A percentile compares a stretch with the other conserved stretches of the same genome.
phyloP scores from a whole-genome alignment of 2,888 invertebrate genomes.

The Eulithis testata region DNA sequence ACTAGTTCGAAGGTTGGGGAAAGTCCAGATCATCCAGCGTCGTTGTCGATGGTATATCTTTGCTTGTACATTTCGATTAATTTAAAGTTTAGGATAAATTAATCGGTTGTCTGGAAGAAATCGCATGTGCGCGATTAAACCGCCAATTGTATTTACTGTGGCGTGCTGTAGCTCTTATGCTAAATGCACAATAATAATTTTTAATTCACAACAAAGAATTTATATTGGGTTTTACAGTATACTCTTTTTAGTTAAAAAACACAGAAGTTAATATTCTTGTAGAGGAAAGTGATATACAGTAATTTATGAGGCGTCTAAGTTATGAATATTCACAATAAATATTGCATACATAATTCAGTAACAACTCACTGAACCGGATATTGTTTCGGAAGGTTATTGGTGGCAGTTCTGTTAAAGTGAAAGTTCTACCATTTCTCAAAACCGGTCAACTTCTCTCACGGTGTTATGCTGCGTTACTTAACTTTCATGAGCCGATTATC shows the following conservation, averaged over 20 bases:
- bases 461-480: constrained; percentile 71
- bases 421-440: constrained; percentile 68
- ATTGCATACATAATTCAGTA: constrained; percentile 45
- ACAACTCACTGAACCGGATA: constrained; percentile 66
- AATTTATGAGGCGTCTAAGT: constrained; percentile 5
- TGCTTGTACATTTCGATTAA: no score
- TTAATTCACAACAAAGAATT: no score
- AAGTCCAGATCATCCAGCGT: no score
- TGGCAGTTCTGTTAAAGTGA: constrained; percentile 60
- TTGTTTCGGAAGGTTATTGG: constrained; percentile 60
- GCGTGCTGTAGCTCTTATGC: no score
- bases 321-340: constrained; percentile 24
- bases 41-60: no score
- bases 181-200: no score
- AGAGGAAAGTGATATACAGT: constrained; percentile 19
- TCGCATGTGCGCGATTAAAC: no score
- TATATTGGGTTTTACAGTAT: no score
- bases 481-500: constrained; percentile 51
- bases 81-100: no score
- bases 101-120: no score
- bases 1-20: no score
- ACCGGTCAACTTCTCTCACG: constrained; percentile 68
- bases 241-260: neutral
- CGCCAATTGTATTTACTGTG: no score
- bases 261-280: neutral